Conservation (phyloP, 2,888 invertebrate species). For the Macaria notata region DNA sequence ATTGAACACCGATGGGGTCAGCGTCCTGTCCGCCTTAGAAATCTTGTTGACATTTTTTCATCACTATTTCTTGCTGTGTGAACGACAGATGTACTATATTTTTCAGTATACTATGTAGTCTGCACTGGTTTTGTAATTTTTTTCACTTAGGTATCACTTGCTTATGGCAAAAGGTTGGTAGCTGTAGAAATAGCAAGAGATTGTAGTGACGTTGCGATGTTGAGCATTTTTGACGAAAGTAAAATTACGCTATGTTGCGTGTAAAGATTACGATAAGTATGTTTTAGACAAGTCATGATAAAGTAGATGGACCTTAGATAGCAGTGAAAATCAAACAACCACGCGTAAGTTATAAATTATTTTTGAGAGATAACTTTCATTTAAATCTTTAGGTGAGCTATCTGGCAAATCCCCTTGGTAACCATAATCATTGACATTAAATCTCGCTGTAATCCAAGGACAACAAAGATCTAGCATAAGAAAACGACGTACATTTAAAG, state of each 20-base stretch:
- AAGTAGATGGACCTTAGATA: too few species aligned
- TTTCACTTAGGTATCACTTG: slow-evolving; percentile 25
- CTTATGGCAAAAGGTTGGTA: slow-evolving; percentile 20
- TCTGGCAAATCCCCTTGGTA: too few species aligned
- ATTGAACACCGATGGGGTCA: slow-evolving; percentile 58
- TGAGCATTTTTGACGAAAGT: slow-evolving; percentile 20
- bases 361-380: too few species aligned
- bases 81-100: slow-evolving; percentile 5
- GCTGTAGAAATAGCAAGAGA: slow-evolving; percentile 17
- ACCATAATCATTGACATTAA: too few species aligned
- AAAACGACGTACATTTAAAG: too few species aligned
- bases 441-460: too few species aligned
- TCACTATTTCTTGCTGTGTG: slow-evolving; percentile 39
- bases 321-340: too few species aligned
- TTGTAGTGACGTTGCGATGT: slow-evolving; percentile 27
- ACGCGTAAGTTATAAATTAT: too few species aligned
- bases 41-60: slow-evolving; percentile 61
- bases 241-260: neutral
- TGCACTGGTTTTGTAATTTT: slow-evolving; percentile 21
- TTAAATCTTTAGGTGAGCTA: too few species aligned
- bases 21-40: slow-evolving; percentile 74
- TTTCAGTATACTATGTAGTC: slow-evolving; percentile 35
- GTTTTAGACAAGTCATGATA: neutral
- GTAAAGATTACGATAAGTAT: neutral
- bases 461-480: too few species aligned